phyloP scores from a whole-genome alignment of 2,113 vertebrate species.

The Psilopogon haemacephalus region DNA sequence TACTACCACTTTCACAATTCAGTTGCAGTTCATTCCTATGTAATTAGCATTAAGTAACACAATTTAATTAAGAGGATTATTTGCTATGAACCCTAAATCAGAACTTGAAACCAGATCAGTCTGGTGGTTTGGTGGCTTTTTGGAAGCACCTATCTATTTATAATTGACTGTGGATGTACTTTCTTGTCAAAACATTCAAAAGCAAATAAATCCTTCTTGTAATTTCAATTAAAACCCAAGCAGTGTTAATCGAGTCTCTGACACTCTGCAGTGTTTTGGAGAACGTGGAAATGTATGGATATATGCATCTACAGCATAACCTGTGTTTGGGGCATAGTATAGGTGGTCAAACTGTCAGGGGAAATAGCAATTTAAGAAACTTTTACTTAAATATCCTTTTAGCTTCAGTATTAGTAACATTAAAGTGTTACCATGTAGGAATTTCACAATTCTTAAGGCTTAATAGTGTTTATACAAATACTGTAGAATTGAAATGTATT shows the following conservation, averaged over 20 bases:
- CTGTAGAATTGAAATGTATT: background rate
- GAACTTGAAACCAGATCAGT: background rate
- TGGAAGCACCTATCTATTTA: background rate
- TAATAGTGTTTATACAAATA: background rate
- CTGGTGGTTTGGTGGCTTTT: background rate
- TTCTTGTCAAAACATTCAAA: background rate
- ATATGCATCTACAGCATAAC: background rate
- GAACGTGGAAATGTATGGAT: background rate
- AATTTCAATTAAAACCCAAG: background rate
- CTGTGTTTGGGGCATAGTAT: background rate
- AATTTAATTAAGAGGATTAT: background rate
- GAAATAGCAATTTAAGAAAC: background rate
- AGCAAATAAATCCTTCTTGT: background rate
- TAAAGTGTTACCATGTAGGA: background rate
- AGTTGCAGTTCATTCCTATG: background rate
- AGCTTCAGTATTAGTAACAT: background rate
- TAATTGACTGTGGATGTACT: background rate
- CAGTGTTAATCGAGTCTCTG: background rate
- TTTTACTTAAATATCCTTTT: background rate
- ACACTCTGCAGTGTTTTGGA: background rate
- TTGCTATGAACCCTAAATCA: background rate
- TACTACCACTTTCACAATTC: background rate
- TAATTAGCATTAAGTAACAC: background rate
- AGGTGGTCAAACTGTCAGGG: background rate
- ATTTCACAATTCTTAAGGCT: background rate